A percentile compares a stretch with the other conserved stretches of the same genome.
These are phyloP conservation scores for Caenorhabditis sinica DNA, from an alignment of 2,888 invertebrate species.

Conservation along the genomic window DNA sequence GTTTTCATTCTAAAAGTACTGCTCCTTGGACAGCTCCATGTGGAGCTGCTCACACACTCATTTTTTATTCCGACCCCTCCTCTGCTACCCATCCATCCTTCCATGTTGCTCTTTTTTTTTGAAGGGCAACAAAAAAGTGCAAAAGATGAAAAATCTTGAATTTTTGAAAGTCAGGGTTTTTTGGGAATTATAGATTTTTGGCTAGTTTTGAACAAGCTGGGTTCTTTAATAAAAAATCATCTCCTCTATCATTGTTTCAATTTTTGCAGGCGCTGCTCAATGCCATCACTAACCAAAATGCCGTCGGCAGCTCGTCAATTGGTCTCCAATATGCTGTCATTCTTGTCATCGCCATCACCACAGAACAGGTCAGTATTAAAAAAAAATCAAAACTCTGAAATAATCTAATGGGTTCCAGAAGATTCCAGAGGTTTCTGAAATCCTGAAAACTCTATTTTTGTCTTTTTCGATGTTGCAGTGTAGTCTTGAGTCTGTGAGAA, in stretches of 20 bases:
- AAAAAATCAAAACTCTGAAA: neutral
- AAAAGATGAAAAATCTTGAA: constrained; percentile 25
- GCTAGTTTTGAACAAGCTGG: neutral
- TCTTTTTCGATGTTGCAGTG: neutral
- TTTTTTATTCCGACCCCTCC: constrained; percentile 14
- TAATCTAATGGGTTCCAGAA: neutral
- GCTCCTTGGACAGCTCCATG: neutral
- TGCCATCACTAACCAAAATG: constrained; percentile 76
- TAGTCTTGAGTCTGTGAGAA: neutral
- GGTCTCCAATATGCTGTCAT: constrained; percentile 72
- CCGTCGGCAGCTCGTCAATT: constrained; percentile 77
- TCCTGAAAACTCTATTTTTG: neutral
- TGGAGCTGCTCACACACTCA: constrained; percentile 9
- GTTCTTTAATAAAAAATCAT: no score
- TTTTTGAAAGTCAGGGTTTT: neutral
- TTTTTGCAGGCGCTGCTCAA: constrained; percentile 67
- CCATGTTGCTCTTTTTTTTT: neutral
- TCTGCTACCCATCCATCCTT: neutral
- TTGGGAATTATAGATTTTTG: neutral
- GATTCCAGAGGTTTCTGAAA: neutral
- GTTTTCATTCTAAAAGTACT: constrained; percentile 16
- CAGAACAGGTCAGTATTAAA: constrained; percentile 68
- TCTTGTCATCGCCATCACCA: constrained; percentile 72
- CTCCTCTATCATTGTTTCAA: neutral
- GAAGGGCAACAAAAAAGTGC: constrained; percentile 15